Conservation (phyloP, 2,113 vertebrate species). For the Ctenodactylus gundi region DNA sequence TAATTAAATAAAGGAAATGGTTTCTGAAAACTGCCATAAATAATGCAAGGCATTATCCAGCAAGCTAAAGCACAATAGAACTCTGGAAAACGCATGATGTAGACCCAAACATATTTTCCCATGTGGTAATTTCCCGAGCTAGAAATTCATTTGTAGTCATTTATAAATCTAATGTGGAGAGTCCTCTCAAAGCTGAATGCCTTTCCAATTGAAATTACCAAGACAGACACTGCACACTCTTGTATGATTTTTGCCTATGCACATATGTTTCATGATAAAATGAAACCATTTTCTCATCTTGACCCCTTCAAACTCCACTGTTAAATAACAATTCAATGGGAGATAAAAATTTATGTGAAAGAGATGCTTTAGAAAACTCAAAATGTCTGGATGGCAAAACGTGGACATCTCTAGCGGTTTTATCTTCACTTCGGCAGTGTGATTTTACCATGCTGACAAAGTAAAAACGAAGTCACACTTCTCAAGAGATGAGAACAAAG, state of each 20-base stretch:
- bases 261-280: background rate
- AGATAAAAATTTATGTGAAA: background rate
- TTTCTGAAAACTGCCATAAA: constrained; percentile 55
- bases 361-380: background rate
- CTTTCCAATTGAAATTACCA: background rate
- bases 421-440: background rate
- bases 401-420: background rate
- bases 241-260: background rate
- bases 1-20: constrained; percentile 55
- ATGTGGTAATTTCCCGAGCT: background rate
- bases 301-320: background rate
- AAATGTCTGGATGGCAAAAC: background rate
- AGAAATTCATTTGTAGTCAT: too few relatives aligned
- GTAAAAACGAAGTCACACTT: constrained; percentile 2
- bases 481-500: background rate
- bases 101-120: background rate
- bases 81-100: background rate
- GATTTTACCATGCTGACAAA: background rate
- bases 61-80: background rate
- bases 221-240: background rate
- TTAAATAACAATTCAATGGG: background rate
- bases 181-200: background rate
- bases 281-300: background rate
- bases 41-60: constrained; percentile 37
- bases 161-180: background rate